Conservation (phyloP, 1,140 invertebrate genomes). For the Saccostrea glomerata region DNA sequence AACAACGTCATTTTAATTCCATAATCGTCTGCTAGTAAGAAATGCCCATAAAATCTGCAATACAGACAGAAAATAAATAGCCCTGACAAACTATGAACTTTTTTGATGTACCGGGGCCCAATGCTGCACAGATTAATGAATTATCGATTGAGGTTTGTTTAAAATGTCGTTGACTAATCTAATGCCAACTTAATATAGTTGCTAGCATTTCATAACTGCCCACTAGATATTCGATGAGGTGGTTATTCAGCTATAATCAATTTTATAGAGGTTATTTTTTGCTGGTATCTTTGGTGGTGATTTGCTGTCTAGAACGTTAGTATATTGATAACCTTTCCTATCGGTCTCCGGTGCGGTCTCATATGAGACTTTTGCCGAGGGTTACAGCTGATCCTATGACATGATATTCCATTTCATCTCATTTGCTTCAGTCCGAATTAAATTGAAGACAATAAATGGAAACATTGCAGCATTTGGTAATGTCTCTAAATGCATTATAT, state of each 20-base stretch:
- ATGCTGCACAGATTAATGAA: constrained; percentile 24
- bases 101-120: neutral
- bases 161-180: constrained; percentile 36
- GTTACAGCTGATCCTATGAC: neutral
- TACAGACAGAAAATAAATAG: constrained; percentile 23
- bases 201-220: constrained; percentile 32
- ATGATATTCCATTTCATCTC: neutral
- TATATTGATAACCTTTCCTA: constrained; percentile 1
- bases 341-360: neutral
- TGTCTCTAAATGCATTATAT: neutral
- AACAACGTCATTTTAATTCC: constrained; percentile 23
- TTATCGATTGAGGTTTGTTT: constrained; percentile 17
- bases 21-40: constrained; percentile 26
- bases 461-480: neutral
- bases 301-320: neutral
- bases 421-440: constrained; percentile 14
- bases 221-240: constrained; percentile 30
- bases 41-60: constrained; percentile 19
- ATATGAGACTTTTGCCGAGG: neutral
- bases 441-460: constrained; percentile 24
- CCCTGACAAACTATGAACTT: neutral
- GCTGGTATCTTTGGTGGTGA: neutral
- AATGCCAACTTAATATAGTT: constrained; percentile 37
- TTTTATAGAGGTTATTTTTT: constrained; percentile 31
- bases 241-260: constrained; percentile 29